A percentile compares a stretch with the other conserved stretches of the same genome.
These are phyloP conservation scores for Anas flavirostris DNA, from an alignment of 2,797 vertebrate species.

Conservation along the genomic window DNA sequence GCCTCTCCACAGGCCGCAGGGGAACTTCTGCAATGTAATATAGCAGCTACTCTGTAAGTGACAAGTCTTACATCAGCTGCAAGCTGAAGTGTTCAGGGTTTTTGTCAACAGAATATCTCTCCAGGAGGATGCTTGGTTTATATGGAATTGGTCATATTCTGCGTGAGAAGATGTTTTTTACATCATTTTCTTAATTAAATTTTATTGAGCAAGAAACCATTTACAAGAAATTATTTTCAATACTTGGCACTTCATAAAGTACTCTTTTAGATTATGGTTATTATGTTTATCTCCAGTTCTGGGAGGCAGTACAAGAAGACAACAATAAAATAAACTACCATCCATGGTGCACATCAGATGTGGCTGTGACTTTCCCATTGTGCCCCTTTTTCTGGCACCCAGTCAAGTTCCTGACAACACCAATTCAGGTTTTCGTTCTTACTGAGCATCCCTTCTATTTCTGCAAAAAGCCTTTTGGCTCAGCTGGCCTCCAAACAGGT, in stretches of 20 bases:
- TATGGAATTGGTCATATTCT: background rate
- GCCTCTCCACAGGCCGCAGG: background rate
- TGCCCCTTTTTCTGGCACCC: background rate
- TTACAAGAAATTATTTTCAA: background rate
- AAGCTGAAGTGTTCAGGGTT: background rate
- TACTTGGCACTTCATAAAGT: background rate
- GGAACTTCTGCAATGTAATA: background rate
- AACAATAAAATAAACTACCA: background rate
- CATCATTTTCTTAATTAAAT: background rate
- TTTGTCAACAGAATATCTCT: background rate
- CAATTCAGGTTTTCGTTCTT: conserved; percentile 41
- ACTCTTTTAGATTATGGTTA: background rate
- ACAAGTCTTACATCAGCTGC: background rate
- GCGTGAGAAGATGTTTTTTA: background rate
- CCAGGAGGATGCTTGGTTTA: background rate
- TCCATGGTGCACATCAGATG: background rate
- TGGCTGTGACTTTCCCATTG: background rate
- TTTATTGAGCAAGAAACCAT: conserved; percentile 1
- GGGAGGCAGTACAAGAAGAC: background rate
- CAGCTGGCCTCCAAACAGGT: conserved; percentile 49
- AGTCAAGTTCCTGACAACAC: conserved; percentile 45
- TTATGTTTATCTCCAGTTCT: background rate
- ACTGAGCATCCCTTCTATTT: conserved; percentile 48
- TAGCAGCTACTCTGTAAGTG: background rate
- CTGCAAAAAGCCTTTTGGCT: conserved; percentile 42